phyloP scores from a whole-genome alignment of 1,140 invertebrate species.

The Drosophila sp. region DNA sequence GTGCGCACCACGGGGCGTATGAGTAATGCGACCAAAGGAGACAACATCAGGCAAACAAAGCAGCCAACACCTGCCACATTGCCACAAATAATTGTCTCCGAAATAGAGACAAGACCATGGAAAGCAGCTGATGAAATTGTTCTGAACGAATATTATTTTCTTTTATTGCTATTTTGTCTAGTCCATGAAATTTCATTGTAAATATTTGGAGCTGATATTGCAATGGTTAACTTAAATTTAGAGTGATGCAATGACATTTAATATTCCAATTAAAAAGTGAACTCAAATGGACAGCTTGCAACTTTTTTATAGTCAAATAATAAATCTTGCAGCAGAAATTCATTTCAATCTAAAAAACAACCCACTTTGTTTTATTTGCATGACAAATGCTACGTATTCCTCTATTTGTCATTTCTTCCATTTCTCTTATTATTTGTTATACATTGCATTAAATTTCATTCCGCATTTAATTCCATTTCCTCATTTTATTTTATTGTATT shows the following conservation, averaged over 20 bases:
- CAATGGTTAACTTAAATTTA: not conserved
- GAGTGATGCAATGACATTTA: conserved; percentile 4
- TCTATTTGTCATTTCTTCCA: not conserved
- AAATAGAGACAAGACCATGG: not conserved
- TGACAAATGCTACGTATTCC: not conserved
- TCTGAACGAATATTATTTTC: conserved; percentile 3
- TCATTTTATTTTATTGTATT: too few species aligned
- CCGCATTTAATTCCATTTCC: not conserved
- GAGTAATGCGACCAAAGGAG: conserved; percentile 52
- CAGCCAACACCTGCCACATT: conserved; percentile 39
- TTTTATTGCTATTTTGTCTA: conserved; percentile 18
- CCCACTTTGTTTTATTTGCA: too few species aligned
- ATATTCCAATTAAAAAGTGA: conserved; percentile 10
- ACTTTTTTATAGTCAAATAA: not conserved
- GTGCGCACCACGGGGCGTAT: conserved; percentile 63
- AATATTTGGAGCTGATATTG: not conserved
- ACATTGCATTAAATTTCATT: too few species aligned
- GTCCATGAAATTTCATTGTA: conserved; percentile 4
- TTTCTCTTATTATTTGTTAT: too few species aligned
- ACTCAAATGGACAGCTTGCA: conserved; percentile 5
- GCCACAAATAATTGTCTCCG: conserved; percentile 30
- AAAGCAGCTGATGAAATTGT: conserved; percentile 6
- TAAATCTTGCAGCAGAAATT: not conserved
- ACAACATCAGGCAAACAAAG: conserved; percentile 25
- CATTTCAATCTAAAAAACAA: too few species aligned